Evolutionary conservation across 2,888 invertebrate species (phyloP), one percentile per base, ranked within the genome.

Genomic region (Galeopsomyia nigrocyanea): DNA sequence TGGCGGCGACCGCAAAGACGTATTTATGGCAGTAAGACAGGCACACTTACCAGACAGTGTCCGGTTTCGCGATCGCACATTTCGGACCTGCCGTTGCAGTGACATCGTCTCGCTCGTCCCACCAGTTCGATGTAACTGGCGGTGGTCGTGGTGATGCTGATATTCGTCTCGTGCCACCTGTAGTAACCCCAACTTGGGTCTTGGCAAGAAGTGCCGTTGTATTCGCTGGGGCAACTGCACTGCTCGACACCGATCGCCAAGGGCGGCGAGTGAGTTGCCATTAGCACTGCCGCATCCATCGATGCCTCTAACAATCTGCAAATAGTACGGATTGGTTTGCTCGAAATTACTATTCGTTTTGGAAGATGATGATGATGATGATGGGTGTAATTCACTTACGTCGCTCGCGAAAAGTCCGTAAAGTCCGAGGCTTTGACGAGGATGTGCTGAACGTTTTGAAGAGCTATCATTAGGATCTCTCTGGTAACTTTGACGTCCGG

Each of bases 201-300:
- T 87, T 98, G 98, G 86, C 99, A 99, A 0, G 98, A 98, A 0
- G 92, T 90, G 0, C 95, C 94, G 76, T 92, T 90, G 87, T 96
- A 98, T 73, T 91, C 90, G 0, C 89, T 87, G 0, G 96, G 94
- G 82, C 98, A 98, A 60, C 90, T 90, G 85, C 98, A 98, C 72
- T 93, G 88, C 87, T 98, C 98, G 2, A 98, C 92, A 0, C 96
- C 94, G 46, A 90, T 90, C 0, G 95, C 94, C 55, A 90, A 83
- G n/a, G 91, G 91, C 75, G 90, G 91, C 0, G 90, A 91, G 14
- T 90, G 90, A 47, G 90, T 92, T 58, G 90, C 89, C 1, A 92
- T 90, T 57, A 92, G 90, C 46, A 93, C 90, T 0, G 95, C 96
- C 3, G 93, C 92, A 86, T 97, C 96, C 84, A 97, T 88, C 0